phyloP scores from a whole-genome alignment of 1,140 invertebrate species.

The Hormaphis cornu region DNA sequence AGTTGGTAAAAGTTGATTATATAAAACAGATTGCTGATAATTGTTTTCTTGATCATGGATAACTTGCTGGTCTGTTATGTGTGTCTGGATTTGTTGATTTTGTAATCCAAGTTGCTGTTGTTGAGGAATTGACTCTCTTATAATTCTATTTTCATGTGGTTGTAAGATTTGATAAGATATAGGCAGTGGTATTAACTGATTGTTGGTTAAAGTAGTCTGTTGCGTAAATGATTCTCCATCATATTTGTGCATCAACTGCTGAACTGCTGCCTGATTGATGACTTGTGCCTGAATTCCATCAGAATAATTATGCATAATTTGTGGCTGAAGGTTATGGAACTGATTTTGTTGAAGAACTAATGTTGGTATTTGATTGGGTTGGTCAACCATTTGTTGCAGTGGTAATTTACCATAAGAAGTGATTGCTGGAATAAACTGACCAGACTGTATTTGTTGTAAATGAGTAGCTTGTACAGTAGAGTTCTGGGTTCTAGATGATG shows the following conservation, averaged over 20 bases:
- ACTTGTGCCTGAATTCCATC: not conserved
- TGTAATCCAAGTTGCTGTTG: constrained; percentile 11
- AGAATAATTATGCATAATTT: constrained; percentile 20
- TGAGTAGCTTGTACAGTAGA: constrained; percentile 13
- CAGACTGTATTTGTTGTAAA: constrained; percentile 18
- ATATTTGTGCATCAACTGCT: constrained; percentile 3
- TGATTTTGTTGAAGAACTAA: constrained; percentile 21
- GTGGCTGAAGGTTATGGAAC: constrained; percentile 24
- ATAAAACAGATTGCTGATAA: constrained; percentile 9
- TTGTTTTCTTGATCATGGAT: constrained; percentile 20
- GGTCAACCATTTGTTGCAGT: constrained; percentile 1
- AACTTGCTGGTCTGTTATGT: constrained; percentile 21
- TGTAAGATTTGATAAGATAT: constrained; percentile 26
- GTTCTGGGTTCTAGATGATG: not conserved
- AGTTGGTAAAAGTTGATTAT: too few species aligned
- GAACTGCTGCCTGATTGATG: not conserved
- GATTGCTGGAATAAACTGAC: constrained; percentile 22
- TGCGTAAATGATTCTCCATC: constrained; percentile 8
- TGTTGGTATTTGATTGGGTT: constrained; percentile 25
- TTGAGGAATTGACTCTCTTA: constrained; percentile 24
- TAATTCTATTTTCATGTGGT: constrained; percentile 9
- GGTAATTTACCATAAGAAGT: constrained; percentile 15
- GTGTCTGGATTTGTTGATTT: constrained; percentile 9
- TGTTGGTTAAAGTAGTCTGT: not conserved
- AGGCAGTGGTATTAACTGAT: constrained; percentile 17